Percentiles rank a stretch among this genome's conserved stretches.
phyloP scores from a whole-genome alignment of 2,888 invertebrate genomes.

The Pterostichus niger region DNA sequence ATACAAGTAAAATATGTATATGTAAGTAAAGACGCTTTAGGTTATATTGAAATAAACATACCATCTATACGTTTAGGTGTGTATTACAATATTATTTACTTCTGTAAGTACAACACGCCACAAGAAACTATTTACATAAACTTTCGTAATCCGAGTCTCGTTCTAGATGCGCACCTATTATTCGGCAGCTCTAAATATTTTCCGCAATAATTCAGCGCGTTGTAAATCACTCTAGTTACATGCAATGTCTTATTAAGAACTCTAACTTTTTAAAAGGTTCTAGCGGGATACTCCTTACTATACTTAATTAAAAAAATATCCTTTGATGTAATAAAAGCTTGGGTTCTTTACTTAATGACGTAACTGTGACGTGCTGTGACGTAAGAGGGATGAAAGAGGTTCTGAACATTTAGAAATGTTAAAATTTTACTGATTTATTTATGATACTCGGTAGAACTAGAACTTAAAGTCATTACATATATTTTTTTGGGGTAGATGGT shows the following conservation, averaged over 20 bases:
- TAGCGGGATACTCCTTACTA: constrained; percentile 31
- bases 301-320: constrained; percentile 58
- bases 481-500: too few species aligned
- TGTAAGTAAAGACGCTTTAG: too few species aligned
- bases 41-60: too few species aligned
- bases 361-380: constrained; percentile 1
- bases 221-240: not conserved
- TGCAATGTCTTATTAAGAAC: not conserved
- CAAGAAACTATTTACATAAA: constrained; percentile 6
- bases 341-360: constrained; percentile 14
- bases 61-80: not conserved
- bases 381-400: not conserved
- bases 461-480: too few species aligned
- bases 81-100: constrained; percentile 13
- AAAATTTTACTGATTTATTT: too few species aligned
- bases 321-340: constrained; percentile 58
- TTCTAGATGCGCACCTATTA: not conserved
- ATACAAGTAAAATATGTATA: too few species aligned
- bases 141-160: not conserved
- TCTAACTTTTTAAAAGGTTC: constrained; percentile 45
- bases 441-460: too few species aligned
- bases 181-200: not conserved
- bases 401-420: not conserved
- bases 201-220: constrained; percentile 4
- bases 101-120: not conserved